Evolutionary conservation across 2,113 vertebrate genomes (phyloP).

Genomic region (Piprites chloris): DNA sequence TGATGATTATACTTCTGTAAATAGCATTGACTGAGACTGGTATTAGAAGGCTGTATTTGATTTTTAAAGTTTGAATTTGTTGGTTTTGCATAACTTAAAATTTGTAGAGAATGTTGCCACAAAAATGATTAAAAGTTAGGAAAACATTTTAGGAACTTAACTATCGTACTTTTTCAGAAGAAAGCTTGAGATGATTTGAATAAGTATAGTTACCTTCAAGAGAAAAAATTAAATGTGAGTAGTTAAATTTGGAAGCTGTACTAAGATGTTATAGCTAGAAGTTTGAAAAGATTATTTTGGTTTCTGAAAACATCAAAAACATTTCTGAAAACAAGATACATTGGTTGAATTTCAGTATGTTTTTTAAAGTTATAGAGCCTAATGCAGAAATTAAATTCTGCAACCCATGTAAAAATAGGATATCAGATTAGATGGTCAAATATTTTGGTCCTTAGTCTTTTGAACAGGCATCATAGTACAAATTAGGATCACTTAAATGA

Average conservation of each 20-base stretch:
- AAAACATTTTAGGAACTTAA: neutral
- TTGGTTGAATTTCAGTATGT: neutral
- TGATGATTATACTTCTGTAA: slow-evolving; percentile 18
- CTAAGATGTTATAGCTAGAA: neutral
- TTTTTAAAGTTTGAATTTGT: neutral
- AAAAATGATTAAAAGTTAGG: neutral
- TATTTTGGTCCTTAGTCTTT: slow-evolving; percentile 3
- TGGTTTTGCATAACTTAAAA: neutral
- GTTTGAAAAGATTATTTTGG: neutral
- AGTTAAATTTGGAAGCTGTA: neutral
- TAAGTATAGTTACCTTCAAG: neutral
- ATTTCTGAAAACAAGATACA: neutral
- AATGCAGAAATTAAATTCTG: neutral
- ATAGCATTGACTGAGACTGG: neutral
- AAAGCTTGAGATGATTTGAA: neutral
- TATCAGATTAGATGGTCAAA: neutral
- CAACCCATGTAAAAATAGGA: neutral
- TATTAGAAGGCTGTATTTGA: neutral
- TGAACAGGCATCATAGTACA: neutral
- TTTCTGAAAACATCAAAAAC: neutral
- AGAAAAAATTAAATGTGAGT: neutral
- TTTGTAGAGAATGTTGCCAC: neutral
- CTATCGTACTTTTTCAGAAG: neutral
- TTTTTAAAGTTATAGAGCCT: neutral
- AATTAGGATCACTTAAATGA: neutral